These are phyloP conservation scores for Microctenopoma stevenorrisi DNA, from an alignment of 2,797 vertebrate species.

Conservation along the genomic window DNA sequence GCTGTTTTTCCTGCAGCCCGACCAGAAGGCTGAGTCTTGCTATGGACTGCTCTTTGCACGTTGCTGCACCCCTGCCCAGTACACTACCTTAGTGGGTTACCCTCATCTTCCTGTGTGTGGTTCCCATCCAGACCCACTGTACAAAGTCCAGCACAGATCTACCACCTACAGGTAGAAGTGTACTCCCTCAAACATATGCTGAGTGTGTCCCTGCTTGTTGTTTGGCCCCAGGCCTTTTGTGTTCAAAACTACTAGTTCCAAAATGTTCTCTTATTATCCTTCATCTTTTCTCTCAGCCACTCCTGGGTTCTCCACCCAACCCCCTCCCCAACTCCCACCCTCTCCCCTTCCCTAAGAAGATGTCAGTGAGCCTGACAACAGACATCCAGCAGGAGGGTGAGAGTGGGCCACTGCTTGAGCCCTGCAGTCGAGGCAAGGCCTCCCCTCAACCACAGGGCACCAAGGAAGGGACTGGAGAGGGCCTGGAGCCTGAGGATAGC, in stretches of 20 bases:
- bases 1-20: slow-evolving; percentile 31
- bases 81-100: slow-evolving; percentile 77
- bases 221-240: not conserved
- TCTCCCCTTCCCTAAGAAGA: slow-evolving; percentile 85
- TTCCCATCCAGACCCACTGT: slow-evolving; percentile 60
- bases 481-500: slow-evolving; percentile 87
- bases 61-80: slow-evolving; percentile 63
- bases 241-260: not conserved
- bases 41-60: slow-evolving; percentile 78
- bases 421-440: slow-evolving; percentile 89
- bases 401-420: slow-evolving; percentile 89
- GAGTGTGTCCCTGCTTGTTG: not conserved
- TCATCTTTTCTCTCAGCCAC: slow-evolving; percentile 49
- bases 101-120: slow-evolving; percentile 55
- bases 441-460: slow-evolving; percentile 86
- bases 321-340: slow-evolving; percentile 74
- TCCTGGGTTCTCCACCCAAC: slow-evolving; percentile 75
- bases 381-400: slow-evolving; percentile 98
- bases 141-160: slow-evolving; percentile 66
- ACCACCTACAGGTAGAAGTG: slow-evolving; percentile 72
- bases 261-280: not conserved
- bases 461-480: slow-evolving; percentile 90
- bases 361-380: slow-evolving; percentile 92
- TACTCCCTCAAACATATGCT: slow-evolving; percentile 11
- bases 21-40: slow-evolving; percentile 58